phyloP scores from a whole-genome alignment of 2,113 vertebrate species.

The Oreochromis aureus region DNA sequence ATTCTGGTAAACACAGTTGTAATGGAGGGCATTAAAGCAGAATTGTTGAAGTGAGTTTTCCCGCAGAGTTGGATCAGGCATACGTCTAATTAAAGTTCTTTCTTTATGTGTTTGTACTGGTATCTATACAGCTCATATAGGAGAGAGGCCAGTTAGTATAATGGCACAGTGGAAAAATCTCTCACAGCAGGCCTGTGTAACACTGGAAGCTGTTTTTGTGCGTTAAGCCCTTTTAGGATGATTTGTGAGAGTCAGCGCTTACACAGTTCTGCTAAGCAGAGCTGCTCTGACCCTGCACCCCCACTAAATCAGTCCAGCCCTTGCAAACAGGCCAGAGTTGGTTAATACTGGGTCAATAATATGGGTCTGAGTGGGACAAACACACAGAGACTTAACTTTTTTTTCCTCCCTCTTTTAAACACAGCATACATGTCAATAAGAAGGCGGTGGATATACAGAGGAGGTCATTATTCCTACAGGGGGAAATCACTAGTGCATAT shows the following conservation, averaged over 20 bases:
- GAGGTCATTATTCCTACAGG: constrained; percentile 39
- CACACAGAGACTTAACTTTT: constrained; percentile 5
- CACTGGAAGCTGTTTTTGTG: constrained; percentile 52
- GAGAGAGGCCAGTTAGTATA: constrained; percentile 36
- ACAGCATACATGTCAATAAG: constrained; percentile 32
- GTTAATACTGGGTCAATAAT: constrained; percentile 57
- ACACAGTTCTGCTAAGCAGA: constrained; percentile 40
- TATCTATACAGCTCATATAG: constrained; percentile 15
- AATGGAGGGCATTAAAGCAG: not conserved
- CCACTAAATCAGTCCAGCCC: constrained; percentile 25
- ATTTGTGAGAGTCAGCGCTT: constrained; percentile 58
- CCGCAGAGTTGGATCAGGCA: not conserved
- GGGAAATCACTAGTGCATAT: constrained; percentile 7
- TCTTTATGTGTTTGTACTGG: not conserved
- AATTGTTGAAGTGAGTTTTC: not conserved
- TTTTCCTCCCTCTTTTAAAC: constrained; percentile 14
- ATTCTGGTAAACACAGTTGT: not conserved
- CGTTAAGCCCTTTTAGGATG: constrained; percentile 66
- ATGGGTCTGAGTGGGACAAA: constrained; percentile 25
- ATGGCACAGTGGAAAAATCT: constrained; percentile 59
- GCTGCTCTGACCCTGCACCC: constrained; percentile 27
- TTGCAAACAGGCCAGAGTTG: constrained; percentile 51
- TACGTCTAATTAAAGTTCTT: constrained; percentile 11
- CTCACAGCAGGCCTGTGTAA: constrained; percentile 32
- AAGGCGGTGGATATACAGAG: constrained; percentile 10